These are phyloP conservation scores for Anneissia japonica DNA, from an alignment of 35 echinoderm and acorn worm genomes.

Conservation along the genomic window DNA sequence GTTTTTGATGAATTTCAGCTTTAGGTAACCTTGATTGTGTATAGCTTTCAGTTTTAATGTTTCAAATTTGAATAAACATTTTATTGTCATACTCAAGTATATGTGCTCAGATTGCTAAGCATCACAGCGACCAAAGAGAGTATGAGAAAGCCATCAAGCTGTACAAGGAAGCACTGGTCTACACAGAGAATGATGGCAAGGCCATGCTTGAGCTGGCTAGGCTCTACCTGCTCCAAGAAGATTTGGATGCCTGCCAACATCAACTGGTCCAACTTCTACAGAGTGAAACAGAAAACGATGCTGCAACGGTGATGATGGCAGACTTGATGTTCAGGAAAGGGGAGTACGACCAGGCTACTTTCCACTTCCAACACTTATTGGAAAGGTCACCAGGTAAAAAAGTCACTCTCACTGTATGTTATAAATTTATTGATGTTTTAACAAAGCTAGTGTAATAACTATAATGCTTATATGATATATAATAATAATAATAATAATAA, in stretches of 20 bases:
- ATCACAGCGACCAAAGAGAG: conserved; percentile 58
- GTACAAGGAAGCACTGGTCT: conserved; percentile 96
- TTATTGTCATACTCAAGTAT: conserved; percentile 33
- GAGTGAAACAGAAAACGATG: conserved; percentile 69
- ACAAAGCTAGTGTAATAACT: no score
- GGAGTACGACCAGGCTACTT: conserved; percentile 91
- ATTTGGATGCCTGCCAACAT: conserved; percentile 89
- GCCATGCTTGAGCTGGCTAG: conserved; percentile 72
- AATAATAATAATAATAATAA: no score
- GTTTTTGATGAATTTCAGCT: no score
- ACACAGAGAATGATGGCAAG: conserved; percentile 70
- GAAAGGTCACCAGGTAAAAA: conserved; percentile 83
- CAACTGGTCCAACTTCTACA: conserved; percentile 89
- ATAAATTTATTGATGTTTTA: no score
- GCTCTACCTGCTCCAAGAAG: conserved; percentile 65
- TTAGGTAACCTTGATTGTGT: no score
- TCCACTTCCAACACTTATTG: conserved; percentile 88
- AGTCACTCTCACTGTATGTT: no score
- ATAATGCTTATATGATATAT: no score
- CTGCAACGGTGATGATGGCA: conserved; percentile 95
- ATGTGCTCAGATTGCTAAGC: conserved; percentile 92
- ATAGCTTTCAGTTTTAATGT: no score
- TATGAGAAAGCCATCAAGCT: conserved; percentile 86
- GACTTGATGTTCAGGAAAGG: conserved; percentile 99
- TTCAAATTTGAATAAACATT: background rate